Evolutionary conservation across 2,113 vertebrate genomes (phyloP), one percentile per base, ranked within the genome.

Genomic region (Chlamydotis undulata): DNA sequence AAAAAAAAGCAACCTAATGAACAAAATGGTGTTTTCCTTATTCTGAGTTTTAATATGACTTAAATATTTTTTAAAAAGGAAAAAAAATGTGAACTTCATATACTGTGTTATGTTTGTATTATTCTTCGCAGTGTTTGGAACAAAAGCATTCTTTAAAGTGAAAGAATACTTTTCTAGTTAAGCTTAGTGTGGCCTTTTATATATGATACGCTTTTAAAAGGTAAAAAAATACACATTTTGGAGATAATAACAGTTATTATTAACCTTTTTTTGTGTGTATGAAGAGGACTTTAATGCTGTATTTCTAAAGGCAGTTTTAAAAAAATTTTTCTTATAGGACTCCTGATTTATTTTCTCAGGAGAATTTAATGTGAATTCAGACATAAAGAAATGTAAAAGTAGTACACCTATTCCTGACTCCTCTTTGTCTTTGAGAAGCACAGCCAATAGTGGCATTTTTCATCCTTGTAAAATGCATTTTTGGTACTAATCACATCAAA

Each of bases 271-370:
- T 21, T 68, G 13, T 68, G 23, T 64, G 9, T 60, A 14, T 52
- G 18, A 60, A 39, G 29, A 79, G 9, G 47, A 59, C 25, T 71
- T 13, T 67, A 67, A 56, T 37, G 8, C 19, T 74, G 5, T 71
- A 31, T 79, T 81, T 88, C 28, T 63, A 76, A 79, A 90, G 22
- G n/a, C n/a, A 64, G 9, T 7, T 70, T 19, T 56, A 6, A 43
- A 8, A 8, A 43, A 43, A 8, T 25, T 60, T 68, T 71, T 37
- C 23, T 22, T 65, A 1, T 37, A n/a, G 10, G 10, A 68, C 17
- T 75, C 29, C 9, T 56, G 33, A 50, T 83, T 64, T 90, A 26
- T 92, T 68, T 95, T 96, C 33, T 75, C 49, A 47, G 33, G 39
- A 55, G 29, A 3, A 13, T 86, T 73, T 79, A 61, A 56, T 39